Evolutionary conservation across 2,113 vertebrate species (phyloP).

Genomic region (Gallinago undulata): DNA sequence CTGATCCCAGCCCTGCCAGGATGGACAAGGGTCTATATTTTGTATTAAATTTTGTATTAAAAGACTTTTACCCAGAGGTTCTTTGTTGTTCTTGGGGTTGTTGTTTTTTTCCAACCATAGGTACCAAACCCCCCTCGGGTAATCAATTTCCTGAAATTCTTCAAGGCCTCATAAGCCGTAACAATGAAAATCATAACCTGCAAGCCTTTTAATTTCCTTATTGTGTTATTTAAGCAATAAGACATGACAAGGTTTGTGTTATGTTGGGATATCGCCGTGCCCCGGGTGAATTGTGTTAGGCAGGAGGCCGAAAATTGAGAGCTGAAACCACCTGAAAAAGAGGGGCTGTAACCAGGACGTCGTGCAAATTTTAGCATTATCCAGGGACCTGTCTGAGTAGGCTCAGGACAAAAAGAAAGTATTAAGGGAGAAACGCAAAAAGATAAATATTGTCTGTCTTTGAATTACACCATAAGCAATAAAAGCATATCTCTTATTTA

Average conservation of each 20-base stretch:
- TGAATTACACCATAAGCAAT: neutral
- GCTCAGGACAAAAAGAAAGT: neutral
- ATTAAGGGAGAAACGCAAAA: neutral
- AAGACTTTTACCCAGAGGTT: neutral
- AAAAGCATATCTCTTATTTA: neutral
- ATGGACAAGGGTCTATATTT: rapidly evolving
- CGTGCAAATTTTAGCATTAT: neutral
- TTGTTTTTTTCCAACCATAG: neutral
- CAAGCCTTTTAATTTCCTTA: constrained; percentile 52
- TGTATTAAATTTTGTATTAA: neutral
- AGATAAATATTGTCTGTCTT: neutral
- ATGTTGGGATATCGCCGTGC: neutral
- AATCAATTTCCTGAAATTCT: constrained; percentile 61
- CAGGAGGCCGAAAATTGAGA: neutral
- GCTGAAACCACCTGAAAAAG: neutral
- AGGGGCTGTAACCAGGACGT: neutral
- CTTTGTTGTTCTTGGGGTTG: neutral
- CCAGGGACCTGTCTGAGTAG: neutral
- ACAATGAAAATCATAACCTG: constrained; percentile 26
- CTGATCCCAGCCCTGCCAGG: neutral
- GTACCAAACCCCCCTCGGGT: neutral
- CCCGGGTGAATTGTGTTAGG: constrained; percentile 23
- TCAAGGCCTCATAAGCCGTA: neutral
- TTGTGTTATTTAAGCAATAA: constrained; percentile 64
- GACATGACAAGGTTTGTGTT: constrained; percentile 42